Base-by-base conservation (phyloP, 2,113 vertebrate species). In the Lepisosteus oculatus region DNA sequence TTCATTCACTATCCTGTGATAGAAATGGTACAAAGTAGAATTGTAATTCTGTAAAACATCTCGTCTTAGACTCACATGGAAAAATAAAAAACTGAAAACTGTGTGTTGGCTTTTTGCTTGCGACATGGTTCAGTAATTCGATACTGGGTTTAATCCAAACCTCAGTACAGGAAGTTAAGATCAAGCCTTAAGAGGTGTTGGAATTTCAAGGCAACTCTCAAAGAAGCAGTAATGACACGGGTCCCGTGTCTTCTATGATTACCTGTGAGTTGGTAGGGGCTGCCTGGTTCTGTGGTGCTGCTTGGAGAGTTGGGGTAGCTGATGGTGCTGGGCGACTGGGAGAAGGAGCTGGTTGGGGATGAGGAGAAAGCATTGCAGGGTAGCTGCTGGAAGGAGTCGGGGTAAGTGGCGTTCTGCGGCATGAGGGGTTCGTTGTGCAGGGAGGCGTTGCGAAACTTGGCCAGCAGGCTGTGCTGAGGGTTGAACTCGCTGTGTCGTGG, bases 401-500 rank as follows among this genome's bases (percentile, higher is more conserved):
- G 97, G 65, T 94, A 98, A 63, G 94, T 97, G 84, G 96, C 96
- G 3, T 99, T 99, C 85, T 97, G 96, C 0, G 97, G 97, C 96
- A 99, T 97, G 77, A 97, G 91, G 0, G 96, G 96, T 83, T 98
- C 96, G 0, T 87, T 96, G 90, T 96, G 93, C 43, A 97, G 90
- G 11, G 96, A 97, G 67, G 96, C 84, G 8, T 95, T 95, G 69
- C 95, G 90, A 84, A 98, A 98, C 84, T 96, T 96, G 72, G 95
- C 97, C 14, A 98, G 90, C 4, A 99, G 88, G 80, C 97, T 98
- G 89, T 98, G 96, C 77, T 98, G 96, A n/a, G 97, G 95, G 88
- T 98, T 97, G 75, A 97, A 98, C 81, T 98, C 97, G 0, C 96
- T 98, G 89, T 99, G 96, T 55, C 96, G 94, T n/a, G 96, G 97